Conservation (phyloP, 1,140 invertebrate genomes). For the Reticulitermes speratus region DNA sequence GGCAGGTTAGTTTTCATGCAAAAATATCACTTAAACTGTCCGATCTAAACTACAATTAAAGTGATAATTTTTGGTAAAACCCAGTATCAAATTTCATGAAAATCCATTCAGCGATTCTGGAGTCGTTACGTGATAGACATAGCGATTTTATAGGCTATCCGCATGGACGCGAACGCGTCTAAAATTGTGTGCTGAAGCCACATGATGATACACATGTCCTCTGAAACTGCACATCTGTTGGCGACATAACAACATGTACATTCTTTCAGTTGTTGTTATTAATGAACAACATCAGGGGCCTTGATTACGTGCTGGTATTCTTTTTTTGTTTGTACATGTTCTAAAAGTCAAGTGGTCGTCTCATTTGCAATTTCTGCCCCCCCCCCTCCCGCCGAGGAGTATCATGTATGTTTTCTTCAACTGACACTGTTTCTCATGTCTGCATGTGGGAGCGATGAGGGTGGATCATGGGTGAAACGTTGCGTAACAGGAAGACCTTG, state of each 20-base stretch:
- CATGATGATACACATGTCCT: not conserved
- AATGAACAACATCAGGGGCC: not conserved
- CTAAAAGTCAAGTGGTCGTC: not conserved
- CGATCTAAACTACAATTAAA: too few relatives aligned
- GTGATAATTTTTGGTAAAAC: too few relatives aligned
- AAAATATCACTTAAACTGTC: too few relatives aligned
- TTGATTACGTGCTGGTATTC: not conserved
- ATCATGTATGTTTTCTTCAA: not conserved
- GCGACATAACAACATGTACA: not conserved
- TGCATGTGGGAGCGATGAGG: not conserved
- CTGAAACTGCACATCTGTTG: not conserved
- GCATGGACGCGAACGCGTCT: too few relatives aligned
- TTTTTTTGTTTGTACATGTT: not conserved
- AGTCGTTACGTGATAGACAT: too few relatives aligned
- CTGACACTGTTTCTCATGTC: not conserved
- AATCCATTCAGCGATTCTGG: too few relatives aligned
- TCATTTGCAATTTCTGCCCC: not conserved
- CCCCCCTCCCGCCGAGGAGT: too few relatives aligned
- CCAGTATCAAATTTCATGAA: too few relatives aligned
- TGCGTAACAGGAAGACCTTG: constrained; percentile 7
- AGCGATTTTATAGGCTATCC: too few relatives aligned
- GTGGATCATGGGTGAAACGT: not conserved
- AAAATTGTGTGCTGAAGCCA: not conserved
- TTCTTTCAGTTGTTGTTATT: not conserved
- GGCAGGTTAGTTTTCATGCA: too few relatives aligned